These are phyloP conservation scores for Neogobius melanostomus DNA, from an alignment of 2,113 vertebrate species.

Conservation along the genomic window DNA sequence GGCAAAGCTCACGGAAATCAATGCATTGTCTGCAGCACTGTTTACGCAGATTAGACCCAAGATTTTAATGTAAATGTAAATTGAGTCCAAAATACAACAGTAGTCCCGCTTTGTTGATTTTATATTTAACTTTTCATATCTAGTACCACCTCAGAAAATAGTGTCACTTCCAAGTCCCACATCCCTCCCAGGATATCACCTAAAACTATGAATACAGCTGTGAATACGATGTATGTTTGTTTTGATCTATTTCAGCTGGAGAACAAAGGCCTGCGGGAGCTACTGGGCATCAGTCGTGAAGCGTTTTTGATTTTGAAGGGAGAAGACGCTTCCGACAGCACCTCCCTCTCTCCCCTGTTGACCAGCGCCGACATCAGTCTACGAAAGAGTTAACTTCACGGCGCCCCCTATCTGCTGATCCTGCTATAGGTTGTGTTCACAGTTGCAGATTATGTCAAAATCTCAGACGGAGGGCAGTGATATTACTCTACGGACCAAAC, in stretches of 20 bases:
- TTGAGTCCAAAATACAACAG: too few species aligned
- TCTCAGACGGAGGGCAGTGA: background rate
- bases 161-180: too few species aligned
- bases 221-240: slow-evolving; percentile 1
- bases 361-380: slow-evolving; percentile 87
- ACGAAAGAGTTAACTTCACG: slow-evolving; percentile 83
- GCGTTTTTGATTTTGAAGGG: slow-evolving; percentile 90
- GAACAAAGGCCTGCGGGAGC: slow-evolving; percentile 91
- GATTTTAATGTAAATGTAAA: too few species aligned
- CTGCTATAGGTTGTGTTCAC: background rate
- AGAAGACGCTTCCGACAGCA: slow-evolving; percentile 86
- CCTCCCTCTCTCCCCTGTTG: slow-evolving; percentile 85
- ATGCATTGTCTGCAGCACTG: too few species aligned
- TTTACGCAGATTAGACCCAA: too few species aligned
- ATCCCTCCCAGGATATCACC: too few species aligned
- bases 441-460: background rate
- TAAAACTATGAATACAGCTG: too few species aligned
- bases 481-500: background rate
- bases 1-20: too few species aligned
- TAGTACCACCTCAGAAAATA: too few species aligned
- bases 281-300: slow-evolving; percentile 94
- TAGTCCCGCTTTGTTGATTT: too few species aligned
- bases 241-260: slow-evolving; percentile 73
- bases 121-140: too few species aligned
- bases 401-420: background rate